phyloP scores from a whole-genome alignment of 2,113 vertebrate genomes.

The Bubo blakistoni region DNA sequence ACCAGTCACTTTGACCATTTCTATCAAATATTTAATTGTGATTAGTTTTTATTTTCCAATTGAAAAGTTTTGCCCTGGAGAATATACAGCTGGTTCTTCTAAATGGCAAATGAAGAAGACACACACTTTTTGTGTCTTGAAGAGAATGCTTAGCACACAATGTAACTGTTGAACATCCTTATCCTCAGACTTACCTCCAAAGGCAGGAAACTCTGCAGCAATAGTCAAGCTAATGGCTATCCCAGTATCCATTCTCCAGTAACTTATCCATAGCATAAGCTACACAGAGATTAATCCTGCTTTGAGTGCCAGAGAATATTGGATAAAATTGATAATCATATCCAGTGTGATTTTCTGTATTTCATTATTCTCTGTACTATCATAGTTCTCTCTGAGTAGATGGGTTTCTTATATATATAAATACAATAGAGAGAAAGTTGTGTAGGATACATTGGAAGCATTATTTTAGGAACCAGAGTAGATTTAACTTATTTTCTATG shows the following conservation, averaged over 20 bases:
- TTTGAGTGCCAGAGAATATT: background rate
- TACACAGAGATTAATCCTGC: background rate
- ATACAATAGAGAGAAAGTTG: background rate
- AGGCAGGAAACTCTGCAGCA: background rate
- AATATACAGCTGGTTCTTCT: background rate
- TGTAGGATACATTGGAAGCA: background rate
- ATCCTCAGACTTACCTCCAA: background rate
- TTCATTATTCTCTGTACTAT: background rate
- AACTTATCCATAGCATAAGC: background rate
- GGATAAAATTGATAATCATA: background rate
- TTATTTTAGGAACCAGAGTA: background rate
- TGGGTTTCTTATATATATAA: background rate
- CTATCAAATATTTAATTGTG: background rate
- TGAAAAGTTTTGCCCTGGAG: background rate
- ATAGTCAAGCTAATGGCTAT: background rate
- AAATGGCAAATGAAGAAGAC: background rate
- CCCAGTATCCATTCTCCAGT: background rate
- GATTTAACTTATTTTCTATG: background rate
- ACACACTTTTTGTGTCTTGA: fast-evolving
- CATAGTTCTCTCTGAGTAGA: background rate
- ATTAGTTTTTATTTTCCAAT: background rate
- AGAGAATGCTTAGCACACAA: background rate
- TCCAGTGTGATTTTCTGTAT: background rate
- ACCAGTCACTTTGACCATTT: background rate
- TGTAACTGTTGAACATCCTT: background rate